Evolutionary conservation across 2,113 vertebrate genomes (phyloP).

Genomic region (Ptilorrhoa leucosticta): DNA sequence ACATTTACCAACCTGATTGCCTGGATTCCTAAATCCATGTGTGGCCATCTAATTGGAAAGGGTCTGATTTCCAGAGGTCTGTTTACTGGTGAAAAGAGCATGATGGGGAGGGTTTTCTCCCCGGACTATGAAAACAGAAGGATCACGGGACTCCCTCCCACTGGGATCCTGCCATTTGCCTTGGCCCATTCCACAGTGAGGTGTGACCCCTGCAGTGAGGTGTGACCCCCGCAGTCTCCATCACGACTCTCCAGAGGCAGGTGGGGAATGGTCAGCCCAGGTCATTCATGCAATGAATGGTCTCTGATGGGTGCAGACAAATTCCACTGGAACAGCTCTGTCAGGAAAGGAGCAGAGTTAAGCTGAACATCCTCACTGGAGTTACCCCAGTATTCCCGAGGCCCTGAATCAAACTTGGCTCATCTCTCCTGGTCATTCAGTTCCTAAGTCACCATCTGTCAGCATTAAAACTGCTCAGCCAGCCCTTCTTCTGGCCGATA

Average conservation of each 20-base stretch:
- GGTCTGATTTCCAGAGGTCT: neutral
- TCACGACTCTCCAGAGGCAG: neutral
- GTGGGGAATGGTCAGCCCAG: neutral
- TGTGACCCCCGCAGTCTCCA: neutral
- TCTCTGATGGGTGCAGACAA: neutral
- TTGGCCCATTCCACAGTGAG: neutral
- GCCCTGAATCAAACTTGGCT: neutral
- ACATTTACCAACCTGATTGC: neutral
- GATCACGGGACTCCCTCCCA: neutral
- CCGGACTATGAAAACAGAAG: neutral
- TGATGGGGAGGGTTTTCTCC: neutral
- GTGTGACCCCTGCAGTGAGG: neutral
- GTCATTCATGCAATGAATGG: neutral
- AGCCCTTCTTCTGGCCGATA: neutral
- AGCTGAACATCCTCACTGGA: neutral
- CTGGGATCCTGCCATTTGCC: neutral
- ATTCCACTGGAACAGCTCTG: neutral
- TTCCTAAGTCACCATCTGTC: neutral
- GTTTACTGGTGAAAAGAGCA: neutral
- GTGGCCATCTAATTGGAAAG: neutral
- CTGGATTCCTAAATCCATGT: neutral
- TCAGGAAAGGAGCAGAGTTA: neutral
- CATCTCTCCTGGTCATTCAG: neutral
- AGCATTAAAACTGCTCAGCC: neutral
- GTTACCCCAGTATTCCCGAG: neutral